These are phyloP conservation scores for Pseudochaenichthys georgianus DNA, from an alignment of 2,797 vertebrate genomes.

Conservation along the genomic window DNA sequence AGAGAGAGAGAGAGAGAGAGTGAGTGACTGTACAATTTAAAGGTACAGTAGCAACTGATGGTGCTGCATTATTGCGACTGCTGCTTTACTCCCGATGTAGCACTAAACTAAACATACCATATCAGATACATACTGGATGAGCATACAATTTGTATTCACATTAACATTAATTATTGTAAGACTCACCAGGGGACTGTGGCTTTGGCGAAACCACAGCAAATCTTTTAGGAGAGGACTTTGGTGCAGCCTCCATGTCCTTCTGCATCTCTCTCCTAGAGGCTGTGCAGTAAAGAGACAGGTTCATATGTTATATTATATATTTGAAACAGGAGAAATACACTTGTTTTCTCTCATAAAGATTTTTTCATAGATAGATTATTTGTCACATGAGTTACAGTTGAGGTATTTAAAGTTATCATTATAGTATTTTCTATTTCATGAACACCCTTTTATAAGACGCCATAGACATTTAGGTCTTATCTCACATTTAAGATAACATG, in stretches of 20 bases:
- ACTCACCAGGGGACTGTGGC: slow-evolving; percentile 92
- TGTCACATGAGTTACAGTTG: background rate
- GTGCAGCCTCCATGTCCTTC: slow-evolving; percentile 84
- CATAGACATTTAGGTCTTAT: background rate
- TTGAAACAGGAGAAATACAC: background rate
- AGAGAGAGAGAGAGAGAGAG: no score
- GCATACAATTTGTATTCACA: slow-evolving; percentile 2
- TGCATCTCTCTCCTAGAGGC: slow-evolving; percentile 89
- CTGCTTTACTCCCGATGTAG: background rate
- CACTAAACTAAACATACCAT: background rate
- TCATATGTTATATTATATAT: background rate
- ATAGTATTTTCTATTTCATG: background rate
- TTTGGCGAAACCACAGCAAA: slow-evolving; percentile 87
- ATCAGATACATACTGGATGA: background rate
- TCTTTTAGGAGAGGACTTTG: slow-evolving; percentile 90
- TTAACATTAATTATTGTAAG: background rate
- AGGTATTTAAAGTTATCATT: background rate
- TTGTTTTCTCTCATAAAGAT: background rate
- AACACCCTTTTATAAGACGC: no score
- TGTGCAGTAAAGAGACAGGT: slow-evolving; percentile 57
- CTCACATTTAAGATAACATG: background rate
- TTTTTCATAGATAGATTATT: slow-evolving; percentile 2
- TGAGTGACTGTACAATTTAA: slow-evolving; percentile 25
- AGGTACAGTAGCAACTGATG: slow-evolving; percentile 30
- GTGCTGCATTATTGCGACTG: background rate